Evolutionary conservation across 2,888 invertebrate species (phyloP).

Genomic region (Limnephilus marmoratus): DNA sequence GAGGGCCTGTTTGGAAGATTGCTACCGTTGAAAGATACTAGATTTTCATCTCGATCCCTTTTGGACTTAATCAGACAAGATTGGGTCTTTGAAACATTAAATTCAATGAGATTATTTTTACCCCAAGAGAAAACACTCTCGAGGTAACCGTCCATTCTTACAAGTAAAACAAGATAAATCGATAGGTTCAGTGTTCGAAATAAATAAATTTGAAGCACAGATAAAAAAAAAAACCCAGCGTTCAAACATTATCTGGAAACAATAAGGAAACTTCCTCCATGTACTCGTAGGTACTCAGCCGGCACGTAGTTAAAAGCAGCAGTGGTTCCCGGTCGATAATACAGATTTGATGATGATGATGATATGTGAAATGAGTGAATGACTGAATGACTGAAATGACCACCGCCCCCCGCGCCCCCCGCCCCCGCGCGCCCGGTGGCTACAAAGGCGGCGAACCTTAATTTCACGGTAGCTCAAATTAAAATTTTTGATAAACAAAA

Average conservation of each 20-base stretch:
- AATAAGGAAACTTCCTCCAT: slow-evolving; percentile 7
- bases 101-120: no score
- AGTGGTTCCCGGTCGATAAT: slow-evolving; percentile 15
- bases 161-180: no score
- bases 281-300: neutral
- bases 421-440: neutral
- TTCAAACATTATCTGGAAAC: slow-evolving; percentile 1
- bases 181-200: no score
- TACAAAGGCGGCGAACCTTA: slow-evolving; percentile 68
- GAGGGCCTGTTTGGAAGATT: no score
- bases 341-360: slow-evolving; percentile 46
- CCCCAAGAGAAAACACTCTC: no score
- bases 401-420: slow-evolving; percentile 3
- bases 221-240: neutral
- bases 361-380: slow-evolving; percentile 38
- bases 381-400: slow-evolving; percentile 21
- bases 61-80: no score
- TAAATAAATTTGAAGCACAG: neutral
- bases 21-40: no score
- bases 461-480: slow-evolving; percentile 79
- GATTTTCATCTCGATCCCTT: no score
- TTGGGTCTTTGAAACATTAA: no score
- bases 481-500: slow-evolving; percentile 75
- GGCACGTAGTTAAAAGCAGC: neutral
- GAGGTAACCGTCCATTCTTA: no score